A percentile compares a stretch with the other conserved stretches of the same genome.
These are phyloP conservation scores for Hylaea fasciaria DNA, from an alignment of 2,888 invertebrate genomes.

Conservation along the genomic window DNA sequence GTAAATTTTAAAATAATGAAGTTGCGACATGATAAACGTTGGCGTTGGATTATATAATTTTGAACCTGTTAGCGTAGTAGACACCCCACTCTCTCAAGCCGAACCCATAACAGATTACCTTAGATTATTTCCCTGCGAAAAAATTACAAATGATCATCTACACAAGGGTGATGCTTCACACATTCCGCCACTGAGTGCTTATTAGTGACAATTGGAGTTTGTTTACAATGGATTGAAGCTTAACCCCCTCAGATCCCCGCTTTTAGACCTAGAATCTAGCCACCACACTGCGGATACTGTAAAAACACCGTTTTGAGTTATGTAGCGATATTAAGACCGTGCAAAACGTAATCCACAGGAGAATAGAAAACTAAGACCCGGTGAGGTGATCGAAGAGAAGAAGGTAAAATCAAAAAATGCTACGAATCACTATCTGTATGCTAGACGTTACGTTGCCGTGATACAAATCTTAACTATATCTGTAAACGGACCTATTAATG, in stretches of 20 bases:
- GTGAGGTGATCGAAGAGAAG: constrained; percentile 96
- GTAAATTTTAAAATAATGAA: neutral
- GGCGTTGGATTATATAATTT: constrained; percentile 49
- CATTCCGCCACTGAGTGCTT: constrained; percentile 66
- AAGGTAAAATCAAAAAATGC: constrained; percentile 89
- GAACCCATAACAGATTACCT: constrained; percentile 80
- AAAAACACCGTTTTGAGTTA: constrained; percentile 58
- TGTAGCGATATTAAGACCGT: constrained; percentile 78
- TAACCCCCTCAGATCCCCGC: constrained; percentile 75
- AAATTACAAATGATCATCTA: constrained; percentile 67
- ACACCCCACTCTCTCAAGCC: constrained; percentile 82
- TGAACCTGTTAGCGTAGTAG: constrained; percentile 66
- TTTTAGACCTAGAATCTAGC: constrained; percentile 68
- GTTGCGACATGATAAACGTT: constrained; percentile 45
- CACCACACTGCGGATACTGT: constrained; percentile 61
- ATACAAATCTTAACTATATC: constrained; percentile 76
- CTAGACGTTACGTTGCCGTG: constrained; percentile 81
- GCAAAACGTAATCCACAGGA: constrained; percentile 87
- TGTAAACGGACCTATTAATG: constrained; percentile 73
- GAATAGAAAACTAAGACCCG: constrained; percentile 96
- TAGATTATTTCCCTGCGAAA: constrained; percentile 57
- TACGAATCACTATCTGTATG: constrained; percentile 76
- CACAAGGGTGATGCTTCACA: constrained; percentile 68
- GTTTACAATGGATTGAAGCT: constrained; percentile 66
- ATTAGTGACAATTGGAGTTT: constrained; percentile 62